Base-by-base conservation (phyloP, 2,797 vertebrate genomes). In the Chrosomus eos region DNA sequence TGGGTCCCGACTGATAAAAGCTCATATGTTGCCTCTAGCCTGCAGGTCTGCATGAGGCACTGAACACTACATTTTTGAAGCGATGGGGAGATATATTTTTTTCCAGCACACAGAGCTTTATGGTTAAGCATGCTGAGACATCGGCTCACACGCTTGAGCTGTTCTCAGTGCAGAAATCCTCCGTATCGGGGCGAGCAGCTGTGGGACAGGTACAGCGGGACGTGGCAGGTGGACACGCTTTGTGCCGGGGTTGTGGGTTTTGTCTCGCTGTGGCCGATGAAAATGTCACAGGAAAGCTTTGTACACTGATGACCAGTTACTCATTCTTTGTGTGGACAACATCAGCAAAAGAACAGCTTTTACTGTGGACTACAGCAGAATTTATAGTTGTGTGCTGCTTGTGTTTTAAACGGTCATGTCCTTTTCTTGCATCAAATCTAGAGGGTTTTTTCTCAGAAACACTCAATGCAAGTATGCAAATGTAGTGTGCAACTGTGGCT, bases 1-100 rank as follows among this genome's bases (percentile, higher is more conserved):
- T 95, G 93, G 93, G 93, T 92, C 83, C 80, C 73, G 88, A 89
- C 93, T 94, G 94, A 96, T 95, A 95, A 95, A 95, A 94, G 93
- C 94, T 94, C 92, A 91, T 92, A 93, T 92, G 93, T 91, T 88
- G 90, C 92, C 82, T 92, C 84, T 85, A 83, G 93, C 95, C 95
- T 86, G 91, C 92, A 90, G 94, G 92, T 93, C 92, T 92, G 89
- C 90, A 87, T 88, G 90, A 84, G 93, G 89, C 90, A 91, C 88
- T 75, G 87, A 90, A 93, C 93, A 93, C 91, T 92, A 93, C 91
- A 91, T 93, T 93, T 93, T 90, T 90, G 91, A 93, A 91, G 89
- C 88, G 92, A 93, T 93, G 91, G 90, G 91, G 91, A 93, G 93
- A 93, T 83, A 67, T 67, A 16, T 94, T 93, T 92, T 87, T 87